phyloP scores from a whole-genome alignment of 2,888 invertebrate genomes.

The Drosophila affinis region DNA sequence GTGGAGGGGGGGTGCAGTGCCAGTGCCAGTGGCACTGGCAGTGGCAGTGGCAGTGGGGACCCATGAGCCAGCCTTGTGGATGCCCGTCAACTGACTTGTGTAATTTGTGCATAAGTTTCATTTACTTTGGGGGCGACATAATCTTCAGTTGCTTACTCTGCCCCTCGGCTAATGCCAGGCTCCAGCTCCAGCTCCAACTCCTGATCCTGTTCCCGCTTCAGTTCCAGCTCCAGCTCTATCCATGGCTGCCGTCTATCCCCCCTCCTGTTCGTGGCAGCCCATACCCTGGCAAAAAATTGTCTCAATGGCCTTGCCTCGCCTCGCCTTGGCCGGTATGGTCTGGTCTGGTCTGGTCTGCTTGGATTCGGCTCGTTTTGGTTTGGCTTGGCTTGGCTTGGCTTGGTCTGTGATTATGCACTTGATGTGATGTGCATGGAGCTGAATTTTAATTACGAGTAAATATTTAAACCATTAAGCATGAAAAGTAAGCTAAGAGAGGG shows the following conservation, averaged over 20 bases:
- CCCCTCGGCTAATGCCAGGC: slow-evolving; percentile 51
- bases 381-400: slow-evolving; percentile 52
- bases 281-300: slow-evolving; percentile 54
- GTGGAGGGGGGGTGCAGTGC: neutral
- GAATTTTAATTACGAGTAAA: slow-evolving; percentile 78
- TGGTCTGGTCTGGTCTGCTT: neutral
- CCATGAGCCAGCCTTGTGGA: slow-evolving; percentile 21
- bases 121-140: slow-evolving; percentile 77
- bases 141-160: slow-evolving; percentile 68
- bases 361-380: neutral
- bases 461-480: slow-evolving; percentile 70
- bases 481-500: slow-evolving; percentile 34
- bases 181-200: slow-evolving; percentile 11
- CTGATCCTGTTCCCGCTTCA: slow-evolving; percentile 11
- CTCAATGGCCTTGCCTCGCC: slow-evolving; percentile 70
- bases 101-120: slow-evolving; percentile 79
- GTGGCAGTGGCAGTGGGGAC: slow-evolving; percentile 16
- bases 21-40: slow-evolving; percentile 5
- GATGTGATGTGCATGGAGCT: slow-evolving; percentile 75
- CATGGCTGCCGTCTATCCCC: no score
- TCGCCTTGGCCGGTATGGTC: slow-evolving; percentile 6
- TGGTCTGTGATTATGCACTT: slow-evolving; percentile 73
- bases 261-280: slow-evolving; percentile 8
- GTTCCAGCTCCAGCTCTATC: neutral
- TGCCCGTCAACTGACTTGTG: slow-evolving; percentile 71